phyloP scores from a whole-genome alignment of 1,140 invertebrate genomes.

The Ptiloglossa arizonensis region DNA sequence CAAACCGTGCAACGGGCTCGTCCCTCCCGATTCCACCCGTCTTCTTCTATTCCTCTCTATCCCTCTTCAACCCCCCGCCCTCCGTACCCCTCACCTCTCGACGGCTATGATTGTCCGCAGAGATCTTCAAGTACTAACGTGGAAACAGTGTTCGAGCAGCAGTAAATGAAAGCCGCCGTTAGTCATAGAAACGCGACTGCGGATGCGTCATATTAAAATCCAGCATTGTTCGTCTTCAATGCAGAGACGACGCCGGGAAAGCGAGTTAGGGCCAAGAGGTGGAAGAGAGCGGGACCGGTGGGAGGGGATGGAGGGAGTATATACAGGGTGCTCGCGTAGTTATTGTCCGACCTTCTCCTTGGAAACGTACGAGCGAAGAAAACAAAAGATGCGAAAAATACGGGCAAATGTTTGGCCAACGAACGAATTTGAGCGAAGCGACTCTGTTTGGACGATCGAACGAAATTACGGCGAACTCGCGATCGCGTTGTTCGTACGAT shows the following conservation, averaged over 20 bases:
- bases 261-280: neutral
- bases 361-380: neutral
- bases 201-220: conserved; percentile 65
- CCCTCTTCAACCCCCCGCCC: neutral
- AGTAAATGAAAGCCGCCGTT: conserved; percentile 57
- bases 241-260: conserved; percentile 21
- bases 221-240: conserved; percentile 53
- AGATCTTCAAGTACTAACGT: conserved; percentile 56
- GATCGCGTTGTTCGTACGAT: no score
- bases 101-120: conserved; percentile 53
- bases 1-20: conserved; percentile 61
- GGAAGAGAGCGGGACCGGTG: neutral
- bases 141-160: conserved; percentile 51
- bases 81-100: neutral
- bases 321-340: neutral
- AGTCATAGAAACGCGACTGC: conserved; percentile 53
- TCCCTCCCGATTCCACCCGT: conserved; percentile 23
- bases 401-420: no score
- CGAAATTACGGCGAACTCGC: no score
- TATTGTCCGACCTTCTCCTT: neutral
- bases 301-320: neutral
- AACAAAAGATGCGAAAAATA: neutral
- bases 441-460: no score
- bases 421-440: no score
- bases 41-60: conserved; percentile 23